These are phyloP conservation scores for Muschampia plurimacula DNA, from an alignment of 2,888 invertebrate species.

Conservation along the genomic window DNA sequence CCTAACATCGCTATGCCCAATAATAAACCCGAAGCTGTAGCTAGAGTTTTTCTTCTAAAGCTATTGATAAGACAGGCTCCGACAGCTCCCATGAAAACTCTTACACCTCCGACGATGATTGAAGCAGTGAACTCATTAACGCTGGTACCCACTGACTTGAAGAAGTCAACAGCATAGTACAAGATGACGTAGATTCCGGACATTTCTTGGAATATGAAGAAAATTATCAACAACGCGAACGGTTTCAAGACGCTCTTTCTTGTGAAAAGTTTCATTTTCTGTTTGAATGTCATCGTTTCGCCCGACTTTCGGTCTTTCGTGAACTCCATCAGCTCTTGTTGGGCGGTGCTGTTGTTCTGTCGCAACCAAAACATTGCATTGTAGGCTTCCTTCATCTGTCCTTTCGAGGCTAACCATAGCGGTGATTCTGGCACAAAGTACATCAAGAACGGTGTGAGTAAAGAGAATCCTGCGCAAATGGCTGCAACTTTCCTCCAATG, in stretches of 20 bases:
- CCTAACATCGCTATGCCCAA: constrained; percentile 88
- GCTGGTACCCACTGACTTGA: constrained; percentile 88
- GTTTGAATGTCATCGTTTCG: constrained; percentile 68
- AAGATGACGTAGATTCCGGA: constrained; percentile 90
- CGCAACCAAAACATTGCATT: constrained; percentile 88
- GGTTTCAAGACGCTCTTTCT: constrained; percentile 88
- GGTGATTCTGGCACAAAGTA: constrained; percentile 90
- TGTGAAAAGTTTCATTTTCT: constrained; percentile 75
- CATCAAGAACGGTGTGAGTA: constrained; percentile 85
- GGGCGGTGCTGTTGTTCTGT: constrained; percentile 86
- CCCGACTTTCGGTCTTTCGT: constrained; percentile 75
- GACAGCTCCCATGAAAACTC: constrained; percentile 88
- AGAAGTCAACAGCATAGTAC: constrained; percentile 90
- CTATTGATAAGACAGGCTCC: constrained; percentile 88
- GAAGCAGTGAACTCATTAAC: constrained; percentile 89
- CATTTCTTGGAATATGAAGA: constrained; percentile 89
- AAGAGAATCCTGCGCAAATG: constrained; percentile 86
- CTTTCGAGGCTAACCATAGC: constrained; percentile 87
- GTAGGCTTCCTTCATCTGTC: constrained; percentile 86
- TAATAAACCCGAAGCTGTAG: constrained; percentile 87
- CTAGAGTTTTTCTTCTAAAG: constrained; percentile 87
- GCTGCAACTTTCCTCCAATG: constrained; percentile 89
- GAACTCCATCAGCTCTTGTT: constrained; percentile 87
- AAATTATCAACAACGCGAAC: constrained; percentile 87
- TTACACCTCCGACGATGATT: constrained; percentile 88